Evolutionary conservation across 2,113 vertebrate genomes (phyloP).

Genomic region (Telmatochromis brachygnathus): DNA sequence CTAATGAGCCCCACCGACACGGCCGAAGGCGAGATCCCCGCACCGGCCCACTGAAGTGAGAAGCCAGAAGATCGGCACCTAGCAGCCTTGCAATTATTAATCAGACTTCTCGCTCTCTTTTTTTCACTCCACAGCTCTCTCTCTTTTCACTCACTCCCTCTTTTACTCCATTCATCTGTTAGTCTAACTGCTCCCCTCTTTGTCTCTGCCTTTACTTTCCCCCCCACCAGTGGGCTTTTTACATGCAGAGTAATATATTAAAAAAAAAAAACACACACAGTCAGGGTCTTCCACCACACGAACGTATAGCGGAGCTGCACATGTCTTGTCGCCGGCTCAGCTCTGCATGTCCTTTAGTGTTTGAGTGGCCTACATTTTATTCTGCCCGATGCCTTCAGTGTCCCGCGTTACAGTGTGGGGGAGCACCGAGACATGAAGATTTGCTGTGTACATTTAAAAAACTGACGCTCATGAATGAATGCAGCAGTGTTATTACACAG

Average conservation of each 20-base stretch:
- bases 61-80: slow-evolving; percentile 84
- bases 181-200: slow-evolving; percentile 58
- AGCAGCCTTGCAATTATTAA: slow-evolving; percentile 91
- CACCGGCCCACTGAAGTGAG: slow-evolving; percentile 86
- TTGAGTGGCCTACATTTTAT: neutral
- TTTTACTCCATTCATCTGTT: slow-evolving; percentile 78
- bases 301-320: neutral
- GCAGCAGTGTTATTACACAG: neutral
- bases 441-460: neutral
- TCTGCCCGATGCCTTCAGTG: neutral
- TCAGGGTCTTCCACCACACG: neutral
- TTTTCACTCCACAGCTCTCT: neutral
- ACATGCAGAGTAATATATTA: neutral
- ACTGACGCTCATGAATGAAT: neutral
- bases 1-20: slow-evolving; percentile 96
- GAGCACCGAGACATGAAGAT: neutral
- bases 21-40: slow-evolving; percentile 86
- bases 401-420: neutral
- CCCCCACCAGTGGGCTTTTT: neutral
- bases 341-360: neutral
- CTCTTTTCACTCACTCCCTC: neutral
- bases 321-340: neutral
- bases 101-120: slow-evolving; percentile 59
- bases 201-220: neutral
- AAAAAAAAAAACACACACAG: neutral